phyloP scores from a whole-genome alignment of 1,140 invertebrate species.

The Bombus soroeensis region DNA sequence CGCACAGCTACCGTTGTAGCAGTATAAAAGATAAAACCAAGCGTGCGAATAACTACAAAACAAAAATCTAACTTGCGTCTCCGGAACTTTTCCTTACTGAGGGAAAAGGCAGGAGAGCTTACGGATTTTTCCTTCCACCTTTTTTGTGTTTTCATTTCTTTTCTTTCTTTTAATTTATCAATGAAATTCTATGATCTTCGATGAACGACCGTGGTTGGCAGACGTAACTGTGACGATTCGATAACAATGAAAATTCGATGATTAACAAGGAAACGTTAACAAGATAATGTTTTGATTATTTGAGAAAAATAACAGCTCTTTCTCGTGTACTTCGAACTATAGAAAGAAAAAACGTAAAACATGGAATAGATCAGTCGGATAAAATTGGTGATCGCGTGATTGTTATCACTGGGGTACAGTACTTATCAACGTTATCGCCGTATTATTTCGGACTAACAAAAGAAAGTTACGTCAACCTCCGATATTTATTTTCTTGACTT shows the following conservation, averaged over 20 bases:
- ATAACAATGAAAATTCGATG: conserved; percentile 3
- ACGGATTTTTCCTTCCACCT: not conserved
- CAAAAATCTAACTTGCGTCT: conserved; percentile 43
- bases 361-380: conserved; percentile 25
- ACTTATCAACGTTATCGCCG: conserved; percentile 34
- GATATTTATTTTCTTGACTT: not conserved
- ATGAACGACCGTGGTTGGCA: not conserved
- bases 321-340: not conserved
- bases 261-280: conserved; percentile 27
- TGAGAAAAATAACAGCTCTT: conserved; percentile 15
- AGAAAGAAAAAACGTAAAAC: conserved; percentile 5
- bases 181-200: not conserved
- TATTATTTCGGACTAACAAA: conserved; percentile 21
- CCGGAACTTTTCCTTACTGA: conserved; percentile 66
- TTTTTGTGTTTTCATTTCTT: not conserved
- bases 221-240: conserved; percentile 40
- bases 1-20: conserved; percentile 61
- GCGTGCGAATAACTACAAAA: conserved; percentile 59
- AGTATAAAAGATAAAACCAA: conserved; percentile 49
- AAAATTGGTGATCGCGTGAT: conserved; percentile 35
- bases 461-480: conserved; percentile 47
- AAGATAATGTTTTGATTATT: conserved; percentile 16
- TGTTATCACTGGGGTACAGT: conserved; percentile 21
- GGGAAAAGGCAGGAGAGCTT: conserved; percentile 69
- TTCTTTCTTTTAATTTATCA: not conserved